Evolutionary conservation across 2,113 vertebrate species (phyloP).

Genomic region (Agelaius phoeniceus): DNA sequence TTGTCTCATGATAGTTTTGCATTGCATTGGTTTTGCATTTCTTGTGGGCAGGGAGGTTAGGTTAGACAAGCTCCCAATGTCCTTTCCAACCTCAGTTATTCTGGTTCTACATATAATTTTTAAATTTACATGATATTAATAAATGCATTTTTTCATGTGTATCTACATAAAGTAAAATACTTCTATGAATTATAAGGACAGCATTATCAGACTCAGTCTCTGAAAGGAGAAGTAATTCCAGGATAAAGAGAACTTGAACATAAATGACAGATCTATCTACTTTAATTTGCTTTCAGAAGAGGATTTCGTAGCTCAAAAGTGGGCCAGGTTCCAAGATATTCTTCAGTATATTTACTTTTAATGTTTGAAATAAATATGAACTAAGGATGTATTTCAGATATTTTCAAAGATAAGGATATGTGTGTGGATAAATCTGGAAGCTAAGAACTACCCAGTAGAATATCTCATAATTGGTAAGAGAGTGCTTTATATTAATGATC

Average conservation of each 20-base stretch:
- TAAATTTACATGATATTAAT: neutral
- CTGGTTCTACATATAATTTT: neutral
- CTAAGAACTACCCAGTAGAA: neutral
- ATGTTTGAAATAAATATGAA: conserved; percentile 29
- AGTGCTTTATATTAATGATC: neutral
- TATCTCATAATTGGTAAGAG: neutral
- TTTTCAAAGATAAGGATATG: neutral
- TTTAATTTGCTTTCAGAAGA: conserved; percentile 22
- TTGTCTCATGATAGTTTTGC: neutral
- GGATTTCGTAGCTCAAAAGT: neutral
- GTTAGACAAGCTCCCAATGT: neutral
- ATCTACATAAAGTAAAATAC: neutral
- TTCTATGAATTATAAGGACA: neutral
- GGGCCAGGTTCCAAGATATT: neutral
- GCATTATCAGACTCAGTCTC: neutral
- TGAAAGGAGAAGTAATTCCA: conserved; percentile 18
- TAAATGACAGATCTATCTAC: conserved; percentile 13
- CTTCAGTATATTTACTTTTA: conserved; percentile 12
- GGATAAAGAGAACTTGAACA: conserved; percentile 1
- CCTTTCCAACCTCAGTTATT: neutral
- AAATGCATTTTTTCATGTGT: neutral
- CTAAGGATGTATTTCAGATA: neutral
- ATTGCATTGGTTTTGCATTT: neutral
- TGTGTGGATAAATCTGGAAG: neutral
- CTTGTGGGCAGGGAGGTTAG: neutral